A percentile compares a stretch with the other conserved stretches of the same genome.
Conservation (phyloP, 2,888 invertebrate genomes). For the Psococerastis gibbosa region DNA sequence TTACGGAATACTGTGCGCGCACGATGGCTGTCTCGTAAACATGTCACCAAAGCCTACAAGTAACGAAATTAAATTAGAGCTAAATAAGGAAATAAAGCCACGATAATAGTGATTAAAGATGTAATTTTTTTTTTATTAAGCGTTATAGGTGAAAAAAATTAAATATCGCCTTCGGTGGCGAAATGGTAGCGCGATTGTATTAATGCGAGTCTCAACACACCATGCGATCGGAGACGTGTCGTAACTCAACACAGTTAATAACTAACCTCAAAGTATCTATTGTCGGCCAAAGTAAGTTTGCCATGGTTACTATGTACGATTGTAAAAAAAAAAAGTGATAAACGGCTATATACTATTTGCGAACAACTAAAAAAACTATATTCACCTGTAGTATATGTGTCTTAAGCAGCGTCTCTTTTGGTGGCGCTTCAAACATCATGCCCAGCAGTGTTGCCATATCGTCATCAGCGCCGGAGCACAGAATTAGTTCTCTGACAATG, state of each 20-base stretch:
- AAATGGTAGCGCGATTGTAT: too few relatives aligned
- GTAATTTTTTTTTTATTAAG: neutral
- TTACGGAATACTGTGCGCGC: slow-evolving; percentile 93
- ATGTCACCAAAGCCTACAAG: slow-evolving; percentile 52
- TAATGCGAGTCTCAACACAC: too few relatives aligned
- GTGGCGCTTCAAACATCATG: slow-evolving; percentile 77
- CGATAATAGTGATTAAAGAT: slow-evolving; percentile 10
- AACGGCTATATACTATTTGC: too few relatives aligned
- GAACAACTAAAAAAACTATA: too few relatives aligned
- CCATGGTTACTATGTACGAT: too few relatives aligned
- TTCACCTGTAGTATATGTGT: slow-evolving; percentile 78
- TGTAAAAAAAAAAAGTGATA: too few relatives aligned
- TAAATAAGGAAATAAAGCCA: neutral
- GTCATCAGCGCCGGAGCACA: slow-evolving; percentile 61
- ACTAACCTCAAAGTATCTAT: too few relatives aligned
- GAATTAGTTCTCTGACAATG: slow-evolving; percentile 70
- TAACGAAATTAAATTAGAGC: slow-evolving; percentile 14
- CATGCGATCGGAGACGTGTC: too few relatives aligned
- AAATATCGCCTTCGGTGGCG: neutral
- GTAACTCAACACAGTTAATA: too few relatives aligned
- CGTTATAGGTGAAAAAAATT: neutral
- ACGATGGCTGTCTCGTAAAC: slow-evolving; percentile 87
- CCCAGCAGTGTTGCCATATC: slow-evolving; percentile 86
- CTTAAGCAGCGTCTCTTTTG: slow-evolving; percentile 63
- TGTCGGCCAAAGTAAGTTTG: too few relatives aligned